These are phyloP conservation scores for Drosophila neutralis DNA, from an alignment of 2,888 invertebrate species.

Conservation along the genomic window DNA sequence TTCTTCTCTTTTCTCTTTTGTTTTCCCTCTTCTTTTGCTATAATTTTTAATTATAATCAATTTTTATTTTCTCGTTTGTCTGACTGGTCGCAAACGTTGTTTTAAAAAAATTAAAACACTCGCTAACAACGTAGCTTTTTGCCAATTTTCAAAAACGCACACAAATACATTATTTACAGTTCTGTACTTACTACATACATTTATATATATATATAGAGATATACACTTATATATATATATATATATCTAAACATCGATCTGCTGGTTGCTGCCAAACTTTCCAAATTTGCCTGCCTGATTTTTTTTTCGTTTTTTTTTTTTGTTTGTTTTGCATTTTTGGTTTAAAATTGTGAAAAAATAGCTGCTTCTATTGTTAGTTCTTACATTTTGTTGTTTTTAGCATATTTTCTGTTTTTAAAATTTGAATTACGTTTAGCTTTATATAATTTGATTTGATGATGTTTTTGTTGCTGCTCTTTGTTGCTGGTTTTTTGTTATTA, in stretches of 20 bases:
- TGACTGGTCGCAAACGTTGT: constrained; percentile 36
- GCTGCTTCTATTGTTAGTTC: constrained; percentile 73
- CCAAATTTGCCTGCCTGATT: constrained; percentile 27
- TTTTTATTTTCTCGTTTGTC: constrained; percentile 27
- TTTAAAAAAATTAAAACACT: constrained; percentile 69
- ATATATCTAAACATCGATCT: constrained; percentile 39
- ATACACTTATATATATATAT: constrained; percentile 16
- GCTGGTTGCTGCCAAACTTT: constrained; percentile 30
- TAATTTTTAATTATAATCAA: constrained; percentile 3
- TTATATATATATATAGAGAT: constrained; percentile 24
- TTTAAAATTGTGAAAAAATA: constrained; percentile 78
- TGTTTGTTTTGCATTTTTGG: constrained; percentile 35
- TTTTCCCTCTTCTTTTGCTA: constrained; percentile 10
- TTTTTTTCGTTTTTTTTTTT: constrained; percentile 10
- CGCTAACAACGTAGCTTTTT: constrained; percentile 40
- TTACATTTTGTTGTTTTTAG: constrained; percentile 46
- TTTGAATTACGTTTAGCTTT: constrained; percentile 62
- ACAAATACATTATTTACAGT: constrained; percentile 69
- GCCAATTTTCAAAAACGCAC: constrained; percentile 63
- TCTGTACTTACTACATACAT: constrained; percentile 54
- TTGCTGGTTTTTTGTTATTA: constrained; percentile 19
- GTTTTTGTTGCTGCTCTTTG: constrained; percentile 40
- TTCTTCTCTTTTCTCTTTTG: constrained; percentile 8
- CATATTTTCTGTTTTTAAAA: constrained; percentile 56
- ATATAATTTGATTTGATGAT: constrained; percentile 75